Evolutionary conservation across 2,797 vertebrate species (phyloP).

Genomic region (Emys orbicularis): DNA sequence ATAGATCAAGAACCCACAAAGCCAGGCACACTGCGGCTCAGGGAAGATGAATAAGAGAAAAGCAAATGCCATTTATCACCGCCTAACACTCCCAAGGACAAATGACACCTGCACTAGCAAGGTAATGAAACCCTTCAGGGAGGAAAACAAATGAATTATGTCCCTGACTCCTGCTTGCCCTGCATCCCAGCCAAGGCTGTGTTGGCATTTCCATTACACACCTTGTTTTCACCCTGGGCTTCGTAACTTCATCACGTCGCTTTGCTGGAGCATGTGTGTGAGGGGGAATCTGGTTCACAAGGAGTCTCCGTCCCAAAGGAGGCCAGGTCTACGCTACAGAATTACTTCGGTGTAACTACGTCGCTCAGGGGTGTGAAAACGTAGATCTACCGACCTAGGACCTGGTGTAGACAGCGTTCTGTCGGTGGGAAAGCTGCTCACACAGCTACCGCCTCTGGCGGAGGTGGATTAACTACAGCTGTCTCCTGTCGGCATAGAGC

Average conservation of each 20-base stretch:
- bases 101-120: background rate
- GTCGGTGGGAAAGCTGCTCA: too few relatives aligned
- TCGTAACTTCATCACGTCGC: background rate
- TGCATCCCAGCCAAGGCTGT: background rate
- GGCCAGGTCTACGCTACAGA: too few relatives aligned
- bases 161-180: background rate
- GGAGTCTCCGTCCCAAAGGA: background rate
- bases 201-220: background rate
- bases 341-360: too few relatives aligned
- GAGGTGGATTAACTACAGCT: too few relatives aligned
- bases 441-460: too few relatives aligned
- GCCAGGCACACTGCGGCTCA: background rate
- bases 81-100: constrained; percentile 34
- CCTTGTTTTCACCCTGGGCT: background rate
- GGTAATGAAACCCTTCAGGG: constrained; percentile 36
- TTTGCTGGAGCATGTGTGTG: background rate
- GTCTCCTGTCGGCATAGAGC: too few relatives aligned
- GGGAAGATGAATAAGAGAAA: background rate
- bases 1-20: background rate
- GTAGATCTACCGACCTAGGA: too few relatives aligned
- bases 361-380: too few relatives aligned
- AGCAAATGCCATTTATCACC: constrained; percentile 37
- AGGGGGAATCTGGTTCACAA: background rate
- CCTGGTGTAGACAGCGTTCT: too few relatives aligned
- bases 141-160: constrained; percentile 25